Conservation (phyloP, 2,888 invertebrate species). For the Machimus rusticus region DNA sequence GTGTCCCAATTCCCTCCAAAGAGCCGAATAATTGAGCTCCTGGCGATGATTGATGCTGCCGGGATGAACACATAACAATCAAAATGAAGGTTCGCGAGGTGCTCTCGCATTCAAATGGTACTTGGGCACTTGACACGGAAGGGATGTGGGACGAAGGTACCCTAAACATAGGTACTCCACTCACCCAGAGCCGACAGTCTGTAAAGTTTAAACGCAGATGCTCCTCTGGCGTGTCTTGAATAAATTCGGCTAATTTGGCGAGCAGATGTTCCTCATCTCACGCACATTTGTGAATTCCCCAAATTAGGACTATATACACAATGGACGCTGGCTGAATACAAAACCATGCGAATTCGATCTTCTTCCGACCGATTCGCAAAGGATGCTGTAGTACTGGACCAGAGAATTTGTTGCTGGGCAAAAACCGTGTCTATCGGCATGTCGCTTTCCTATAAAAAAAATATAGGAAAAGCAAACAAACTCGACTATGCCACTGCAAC, state of each 20-base stretch:
- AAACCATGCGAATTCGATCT: neutral
- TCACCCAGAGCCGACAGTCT: slow-evolving; percentile 1
- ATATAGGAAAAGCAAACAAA: neutral
- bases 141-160: neutral
- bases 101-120: neutral
- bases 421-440: neutral
- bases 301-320: slow-evolving; percentile 28
- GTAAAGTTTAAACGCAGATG: slow-evolving; percentile 30
- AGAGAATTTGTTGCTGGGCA: neutral
- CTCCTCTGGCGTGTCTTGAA: slow-evolving; percentile 22
- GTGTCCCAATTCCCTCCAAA: neutral
- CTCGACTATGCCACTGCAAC: neutral
- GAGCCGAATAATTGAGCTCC: slow-evolving; percentile 8
- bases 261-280: slow-evolving; percentile 9
- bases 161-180: neutral
- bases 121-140: neutral
- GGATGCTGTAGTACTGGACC: neutral
- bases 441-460: neutral
- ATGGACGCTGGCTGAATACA: neutral
- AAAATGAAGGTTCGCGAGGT: neutral
- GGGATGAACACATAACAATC: neutral
- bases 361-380: neutral
- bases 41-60: neutral
- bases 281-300: slow-evolving; percentile 13
- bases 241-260: slow-evolving; percentile 10